Base-by-base conservation (phyloP, 2,888 invertebrate species). In the Stramonita haemastoma region DNA sequence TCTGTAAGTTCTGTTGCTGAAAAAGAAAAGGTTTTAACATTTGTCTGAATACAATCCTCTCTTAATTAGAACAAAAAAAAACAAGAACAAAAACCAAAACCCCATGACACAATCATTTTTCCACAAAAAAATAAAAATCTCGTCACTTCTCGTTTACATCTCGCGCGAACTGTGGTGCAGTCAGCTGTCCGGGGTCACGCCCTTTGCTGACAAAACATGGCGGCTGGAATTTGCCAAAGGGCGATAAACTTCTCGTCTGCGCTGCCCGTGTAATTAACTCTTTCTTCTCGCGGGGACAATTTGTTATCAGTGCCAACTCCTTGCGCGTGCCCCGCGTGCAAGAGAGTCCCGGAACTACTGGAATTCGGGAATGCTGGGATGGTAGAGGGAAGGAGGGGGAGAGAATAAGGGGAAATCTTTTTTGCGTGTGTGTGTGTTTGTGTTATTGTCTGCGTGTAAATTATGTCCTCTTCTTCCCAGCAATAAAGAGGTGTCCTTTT, bases 171-270 rank as follows among this genome's bases (percentile, higher is more conserved):
- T 79, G 79, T 36, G 6, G 46, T 46, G 46, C 46, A 46, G 66
- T 26, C 81, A n/a, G 26, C 81, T 15, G 46, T 22, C 29, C 34
- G 29, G 57, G 87, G 56, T 87, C 87, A 29, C 79, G 73, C 87
- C 79, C 79, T 87, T 32, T 73, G 73, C 60, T 66, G 73, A n/a
- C 57, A 81, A 79, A 87, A 87, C 87, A 87, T 87, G 79, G 87
- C 87, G 87, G 87, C 26, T 81, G 87, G 87, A 87, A 87, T 87
- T 87, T 81, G 79, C 79, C 57, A 57, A 57, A 29, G 73, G 87
- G 87, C 87, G 87, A 87, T 87, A 87, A 87, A 79, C 32, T 86
- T 32, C 66, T 86, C 86, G 66, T 86, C 86, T 66, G 22, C 86
- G 86, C 86, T 46, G 32, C 66, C 86, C 86, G 66, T 86, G 86